Evolutionary conservation across 23 tunicate species (phyloP).

Genomic region (Ciona savignyi): DNA sequence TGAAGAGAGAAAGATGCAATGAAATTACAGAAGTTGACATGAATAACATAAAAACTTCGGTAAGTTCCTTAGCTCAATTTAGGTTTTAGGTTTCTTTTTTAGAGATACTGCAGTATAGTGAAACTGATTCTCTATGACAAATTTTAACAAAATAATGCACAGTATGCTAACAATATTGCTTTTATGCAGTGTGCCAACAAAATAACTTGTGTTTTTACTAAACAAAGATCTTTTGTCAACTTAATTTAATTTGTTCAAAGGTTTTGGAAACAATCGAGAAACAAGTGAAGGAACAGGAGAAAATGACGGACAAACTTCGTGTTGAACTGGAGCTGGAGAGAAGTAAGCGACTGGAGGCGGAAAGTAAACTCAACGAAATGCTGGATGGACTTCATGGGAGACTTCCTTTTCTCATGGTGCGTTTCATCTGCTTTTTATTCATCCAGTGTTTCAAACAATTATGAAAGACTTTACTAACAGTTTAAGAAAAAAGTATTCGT

Average conservation of each 20-base stretch:
- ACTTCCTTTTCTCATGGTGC: neutral
- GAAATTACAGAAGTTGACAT: neutral
- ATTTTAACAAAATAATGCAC: too few species aligned
- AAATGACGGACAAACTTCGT: neutral
- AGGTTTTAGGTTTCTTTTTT: too few species aligned
- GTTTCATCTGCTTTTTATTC: neutral
- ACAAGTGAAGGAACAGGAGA: constrained; percentile 16
- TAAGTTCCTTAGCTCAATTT: too few species aligned
- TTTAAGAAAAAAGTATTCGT: too few species aligned
- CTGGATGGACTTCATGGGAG: neutral
- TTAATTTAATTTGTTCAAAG: neutral
- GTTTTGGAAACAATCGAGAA: constrained; percentile 21
- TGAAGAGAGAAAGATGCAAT: neutral
- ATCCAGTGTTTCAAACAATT: too few species aligned
- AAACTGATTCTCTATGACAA: too few species aligned
- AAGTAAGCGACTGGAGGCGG: constrained; percentile 14
- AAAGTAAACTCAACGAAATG: neutral
- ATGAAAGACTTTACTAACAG: too few species aligned
- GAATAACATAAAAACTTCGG: neutral
- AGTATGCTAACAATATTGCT: too few species aligned
- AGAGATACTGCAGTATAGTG: too few species aligned
- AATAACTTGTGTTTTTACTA: too few species aligned
- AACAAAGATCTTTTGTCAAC: too few species aligned
- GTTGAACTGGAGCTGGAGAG: constrained; percentile 12
- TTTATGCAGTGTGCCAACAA: too few species aligned